Percentiles rank a stretch among this genome's conserved stretches.
Evolutionary conservation across 2,113 vertebrate genomes (phyloP).

Genomic region (Campylomormyrus numenius): DNA sequence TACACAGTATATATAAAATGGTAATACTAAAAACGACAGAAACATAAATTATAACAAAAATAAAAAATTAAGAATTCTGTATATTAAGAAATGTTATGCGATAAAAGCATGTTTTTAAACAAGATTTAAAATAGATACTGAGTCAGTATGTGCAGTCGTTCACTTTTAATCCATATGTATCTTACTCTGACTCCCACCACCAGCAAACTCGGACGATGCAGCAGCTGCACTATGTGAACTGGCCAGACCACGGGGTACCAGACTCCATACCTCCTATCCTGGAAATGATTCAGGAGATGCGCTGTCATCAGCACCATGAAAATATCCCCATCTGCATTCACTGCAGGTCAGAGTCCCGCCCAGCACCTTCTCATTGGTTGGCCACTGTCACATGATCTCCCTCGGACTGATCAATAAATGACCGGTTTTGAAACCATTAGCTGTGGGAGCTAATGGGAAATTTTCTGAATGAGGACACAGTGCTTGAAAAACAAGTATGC

Average conservation of each 20-base stretch:
- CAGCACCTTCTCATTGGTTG: not conserved
- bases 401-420: not conserved
- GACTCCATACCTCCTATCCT: slow-evolving; percentile 80
- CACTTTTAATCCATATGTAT: not conserved
- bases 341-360: slow-evolving; percentile 73
- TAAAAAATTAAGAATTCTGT: not conserved
- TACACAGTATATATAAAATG: no score
- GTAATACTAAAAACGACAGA: not conserved
- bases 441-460: not conserved
- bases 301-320: slow-evolving; percentile 67
- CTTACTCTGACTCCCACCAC: not conserved
- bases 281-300: slow-evolving; percentile 76
- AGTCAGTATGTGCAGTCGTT: not conserved
- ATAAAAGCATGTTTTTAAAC: not conserved
- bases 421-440: not conserved
- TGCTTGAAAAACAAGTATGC: not conserved
- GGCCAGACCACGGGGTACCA: slow-evolving; percentile 92
- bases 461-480: not conserved
- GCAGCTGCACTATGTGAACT: slow-evolving; percentile 91
- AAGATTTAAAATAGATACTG: not conserved
- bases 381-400: not conserved
- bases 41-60: not conserved
- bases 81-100: not conserved
- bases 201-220: slow-evolving; percentile 56
- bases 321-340: slow-evolving; percentile 81